Evolutionary conservation across 2,797 vertebrate species (phyloP), one percentile per base, ranked within the genome.

Genomic region (Meda fulgida): DNA sequence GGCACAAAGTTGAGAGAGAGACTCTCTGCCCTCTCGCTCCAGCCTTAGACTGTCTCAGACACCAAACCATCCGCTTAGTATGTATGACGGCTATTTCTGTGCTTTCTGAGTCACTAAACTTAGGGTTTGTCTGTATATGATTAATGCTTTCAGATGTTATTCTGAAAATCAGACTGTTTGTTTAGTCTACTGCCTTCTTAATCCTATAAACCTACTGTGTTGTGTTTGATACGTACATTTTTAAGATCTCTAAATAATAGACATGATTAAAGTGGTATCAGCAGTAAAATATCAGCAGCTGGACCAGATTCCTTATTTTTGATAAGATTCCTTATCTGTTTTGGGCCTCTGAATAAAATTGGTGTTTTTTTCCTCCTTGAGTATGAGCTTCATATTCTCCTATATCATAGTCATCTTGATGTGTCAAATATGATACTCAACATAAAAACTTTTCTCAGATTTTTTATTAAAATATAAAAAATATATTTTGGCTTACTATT

Each of bases 21-120:
- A 7, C 26, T 31, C 40, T 79, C 40, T 4, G 78, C 51, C 60
- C 58, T 76, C 40, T 48, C 23, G 29, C 23, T 75, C 18, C 14
- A 9, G 21, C 40, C 36, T 65, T 14, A 46, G 38, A 69, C 31
- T 3, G 13, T 71, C 80, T 82, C 53, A 69, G 53, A 84, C 38
- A 43, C 26, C 19, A 60, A 51, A 81, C 72, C 63, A 38, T 46
- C 51, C 38, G 70, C 85, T 86, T 73, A 84, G 66, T 55, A 85
- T 60, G 75, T 21, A 29, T 58, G 63, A 78, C 48, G 18, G 60
- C 63, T 63, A 53, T 76, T 84, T 78, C 31, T 63, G 19, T 38
- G 23, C 51, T 77, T 66, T 78, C 55, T 60, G 26, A 69, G 73
- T 48, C 63, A 23, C 31, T 55, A 34, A 38, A 51, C 31, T 38